Evolutionary conservation across 1,140 invertebrate species (phyloP).

Genomic region (Penaeus chinensis): DNA sequence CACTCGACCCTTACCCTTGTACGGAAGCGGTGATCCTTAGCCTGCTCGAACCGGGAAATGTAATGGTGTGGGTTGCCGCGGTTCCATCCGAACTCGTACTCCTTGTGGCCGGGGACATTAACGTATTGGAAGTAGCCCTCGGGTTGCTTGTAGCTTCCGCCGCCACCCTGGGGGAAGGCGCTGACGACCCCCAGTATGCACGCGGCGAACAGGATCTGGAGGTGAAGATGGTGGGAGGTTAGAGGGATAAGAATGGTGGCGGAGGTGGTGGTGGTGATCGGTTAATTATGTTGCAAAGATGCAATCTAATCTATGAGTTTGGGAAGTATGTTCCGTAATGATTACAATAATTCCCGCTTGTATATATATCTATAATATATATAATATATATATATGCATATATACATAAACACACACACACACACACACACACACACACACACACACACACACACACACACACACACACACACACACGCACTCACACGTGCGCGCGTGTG

Average conservation of each 20-base stretch:
- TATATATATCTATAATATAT: neutral
- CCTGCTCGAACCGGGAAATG: constrained; percentile 67
- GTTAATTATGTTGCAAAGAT: too few relatives aligned
- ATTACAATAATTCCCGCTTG: too few relatives aligned
- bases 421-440: too few relatives aligned
- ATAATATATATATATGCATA: neutral
- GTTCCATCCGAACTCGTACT: constrained; percentile 68
- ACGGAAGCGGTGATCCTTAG: constrained; percentile 66
- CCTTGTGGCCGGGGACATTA: constrained; percentile 66
- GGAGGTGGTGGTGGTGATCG: too few relatives aligned
- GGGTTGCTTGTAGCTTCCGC: constrained; percentile 57
- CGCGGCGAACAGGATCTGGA: neutral
- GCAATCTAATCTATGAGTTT: too few relatives aligned
- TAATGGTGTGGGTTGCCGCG: constrained; percentile 68
- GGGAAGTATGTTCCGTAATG: too few relatives aligned
- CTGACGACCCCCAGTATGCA: neutral
- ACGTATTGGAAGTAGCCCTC: constrained; percentile 67
- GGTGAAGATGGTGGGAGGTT: neutral
- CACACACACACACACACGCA: neutral
- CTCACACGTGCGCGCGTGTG: too few relatives aligned
- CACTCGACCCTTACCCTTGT: constrained; percentile 65
- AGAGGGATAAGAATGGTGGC: too few relatives aligned
- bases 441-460: neutral
- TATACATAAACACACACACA: too few relatives aligned
- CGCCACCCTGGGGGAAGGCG: constrained; percentile 29